A percentile compares a stretch with the other conserved stretches of the same genome.
phyloP scores from a whole-genome alignment of 2,797 vertebrate species.

The Anguilla obscura region DNA sequence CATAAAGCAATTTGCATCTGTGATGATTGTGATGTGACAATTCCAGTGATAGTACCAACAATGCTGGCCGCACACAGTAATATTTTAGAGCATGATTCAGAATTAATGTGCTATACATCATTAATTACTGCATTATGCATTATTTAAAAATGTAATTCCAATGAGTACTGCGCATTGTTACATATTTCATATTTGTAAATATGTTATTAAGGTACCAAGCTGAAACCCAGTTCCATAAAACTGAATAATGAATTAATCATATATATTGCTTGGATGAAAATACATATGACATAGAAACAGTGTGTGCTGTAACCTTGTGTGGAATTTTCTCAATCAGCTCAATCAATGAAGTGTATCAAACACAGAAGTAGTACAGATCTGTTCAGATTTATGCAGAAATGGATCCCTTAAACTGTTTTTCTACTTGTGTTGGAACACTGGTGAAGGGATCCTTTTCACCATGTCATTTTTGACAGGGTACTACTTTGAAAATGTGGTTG shows the following conservation, averaged over 20 bases:
- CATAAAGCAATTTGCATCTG: neutral
- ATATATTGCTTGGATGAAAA: neutral
- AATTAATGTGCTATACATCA: neutral
- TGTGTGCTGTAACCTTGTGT: neutral
- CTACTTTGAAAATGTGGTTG: neutral
- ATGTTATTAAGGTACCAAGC: neutral
- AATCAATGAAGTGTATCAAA: neutral
- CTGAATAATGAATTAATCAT: neutral
- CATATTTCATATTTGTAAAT: neutral
- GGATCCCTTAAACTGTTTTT: neutral
- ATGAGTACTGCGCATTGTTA: neutral
- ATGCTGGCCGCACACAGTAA: neutral
- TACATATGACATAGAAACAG: neutral
- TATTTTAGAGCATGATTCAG: neutral
- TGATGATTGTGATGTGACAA: neutral
- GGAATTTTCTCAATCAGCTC: conserved; percentile 1
- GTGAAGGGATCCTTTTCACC: neutral
- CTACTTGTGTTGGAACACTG: neutral
- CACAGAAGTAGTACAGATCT: neutral
- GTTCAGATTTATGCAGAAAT: neutral
- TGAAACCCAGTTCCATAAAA: neutral
- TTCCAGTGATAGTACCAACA: neutral
- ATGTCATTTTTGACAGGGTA: neutral
- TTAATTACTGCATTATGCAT: neutral
- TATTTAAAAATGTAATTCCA: neutral